Percentiles rank a stretch among this genome's conserved stretches.
Evolutionary conservation across 1,140 invertebrate genomes (phyloP).

Genomic region (Drosophila novamexicana): DNA sequence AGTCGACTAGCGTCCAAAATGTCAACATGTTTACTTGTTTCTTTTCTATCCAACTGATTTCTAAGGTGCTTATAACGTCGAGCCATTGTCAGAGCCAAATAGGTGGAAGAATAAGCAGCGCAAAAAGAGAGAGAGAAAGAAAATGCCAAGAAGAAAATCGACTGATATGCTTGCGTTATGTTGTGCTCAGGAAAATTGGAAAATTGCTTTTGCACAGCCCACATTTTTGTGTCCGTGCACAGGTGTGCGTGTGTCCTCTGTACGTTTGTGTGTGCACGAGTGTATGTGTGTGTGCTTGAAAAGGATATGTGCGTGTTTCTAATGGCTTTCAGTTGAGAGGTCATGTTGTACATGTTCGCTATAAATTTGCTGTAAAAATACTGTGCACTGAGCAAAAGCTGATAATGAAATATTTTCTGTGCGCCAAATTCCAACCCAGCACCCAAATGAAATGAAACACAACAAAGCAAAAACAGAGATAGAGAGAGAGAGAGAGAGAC

Average conservation of each 20-base stretch:
- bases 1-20: not conserved
- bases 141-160: constrained; percentile 8
- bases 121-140: constrained; percentile 2
- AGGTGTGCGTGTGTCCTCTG: constrained; percentile 11
- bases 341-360: constrained; percentile 16
- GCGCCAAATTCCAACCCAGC: constrained; percentile 26
- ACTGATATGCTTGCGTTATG: constrained; percentile 38
- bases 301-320: constrained; percentile 48
- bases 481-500: constrained; percentile 3
- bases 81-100: constrained; percentile 48
- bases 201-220: constrained; percentile 28
- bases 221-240: constrained; percentile 12
- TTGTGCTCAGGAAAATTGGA: constrained; percentile 44
- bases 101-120: constrained; percentile 46
- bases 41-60: constrained; percentile 45
- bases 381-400: constrained; percentile 1
- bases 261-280: not conserved
- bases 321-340: constrained; percentile 39
- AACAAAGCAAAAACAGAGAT: constrained; percentile 3
- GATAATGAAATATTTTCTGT: constrained; percentile 46
- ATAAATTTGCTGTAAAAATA: constrained; percentile 24
- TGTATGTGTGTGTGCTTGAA: constrained; percentile 2
- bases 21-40: constrained; percentile 24
- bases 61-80: constrained; percentile 54
- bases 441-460: constrained; percentile 38